phyloP scores from a whole-genome alignment of 1,140 invertebrate species.

The Caerostris extrusa region DNA sequence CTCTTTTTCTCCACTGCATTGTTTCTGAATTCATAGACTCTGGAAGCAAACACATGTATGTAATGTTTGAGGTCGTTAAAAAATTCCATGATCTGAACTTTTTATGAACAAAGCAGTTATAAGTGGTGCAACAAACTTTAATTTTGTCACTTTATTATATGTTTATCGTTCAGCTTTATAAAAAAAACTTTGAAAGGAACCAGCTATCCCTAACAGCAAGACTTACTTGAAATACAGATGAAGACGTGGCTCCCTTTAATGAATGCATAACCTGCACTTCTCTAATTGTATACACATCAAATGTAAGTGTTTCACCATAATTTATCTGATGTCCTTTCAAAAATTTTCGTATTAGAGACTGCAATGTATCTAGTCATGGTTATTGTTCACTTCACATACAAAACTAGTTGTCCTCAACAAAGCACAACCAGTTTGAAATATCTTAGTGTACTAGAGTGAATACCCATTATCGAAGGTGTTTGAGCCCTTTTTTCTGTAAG shows the following conservation, averaged over 20 bases:
- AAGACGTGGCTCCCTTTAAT: neutral
- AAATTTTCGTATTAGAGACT: neutral
- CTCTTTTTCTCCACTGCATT: neutral
- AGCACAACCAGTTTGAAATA: constrained; percentile 21
- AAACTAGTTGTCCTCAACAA: constrained; percentile 4
- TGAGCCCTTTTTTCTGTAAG: neutral
- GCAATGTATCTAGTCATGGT: constrained; percentile 74
- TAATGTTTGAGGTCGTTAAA: neutral
- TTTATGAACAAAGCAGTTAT: neutral
- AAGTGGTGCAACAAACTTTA: neutral
- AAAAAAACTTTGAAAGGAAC: neutral
- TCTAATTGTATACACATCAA: neutral
- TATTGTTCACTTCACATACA: constrained; percentile 61
- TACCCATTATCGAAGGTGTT: neutral
- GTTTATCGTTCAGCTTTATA: neutral
- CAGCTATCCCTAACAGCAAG: too few relatives aligned
- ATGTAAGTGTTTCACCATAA: neutral
- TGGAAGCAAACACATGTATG: neutral
- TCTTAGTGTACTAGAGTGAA: neutral
- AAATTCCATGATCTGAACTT: neutral
- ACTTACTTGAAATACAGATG: neutral
- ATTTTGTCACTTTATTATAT: neutral
- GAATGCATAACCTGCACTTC: neutral
- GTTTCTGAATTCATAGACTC: neutral
- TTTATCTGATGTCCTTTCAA: constrained; percentile 9